Evolutionary conservation across 2,113 vertebrate species (phyloP).

Genomic region (Cyanoderma ruficeps): DNA sequence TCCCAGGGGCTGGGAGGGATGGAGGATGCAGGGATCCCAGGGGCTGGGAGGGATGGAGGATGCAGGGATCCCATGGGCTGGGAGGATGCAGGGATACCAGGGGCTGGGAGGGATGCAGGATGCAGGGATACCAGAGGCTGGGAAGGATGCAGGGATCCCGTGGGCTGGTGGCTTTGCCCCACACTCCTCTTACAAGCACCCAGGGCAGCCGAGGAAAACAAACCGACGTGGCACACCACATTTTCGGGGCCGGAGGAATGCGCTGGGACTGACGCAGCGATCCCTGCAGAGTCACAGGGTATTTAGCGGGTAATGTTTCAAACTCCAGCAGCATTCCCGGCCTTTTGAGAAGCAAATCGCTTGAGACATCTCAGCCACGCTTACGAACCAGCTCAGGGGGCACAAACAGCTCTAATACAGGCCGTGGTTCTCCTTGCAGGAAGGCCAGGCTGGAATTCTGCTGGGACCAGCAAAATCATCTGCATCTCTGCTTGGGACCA

Average conservation of each 20-base stretch:
- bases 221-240: not conserved
- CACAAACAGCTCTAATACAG: not conserved
- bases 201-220: not conserved
- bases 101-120: not conserved
- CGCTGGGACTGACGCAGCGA: not conserved
- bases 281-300: not conserved
- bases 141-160: not conserved
- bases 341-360: not conserved
- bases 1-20: not conserved
- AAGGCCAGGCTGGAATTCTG: not conserved
- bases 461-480: not conserved
- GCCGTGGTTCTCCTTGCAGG: not conserved
- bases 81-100: not conserved
- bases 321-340: not conserved
- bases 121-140: not conserved
- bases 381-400: not conserved
- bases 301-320: not conserved
- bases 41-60: not conserved
- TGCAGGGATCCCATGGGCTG: no score
- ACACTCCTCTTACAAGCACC: not conserved
- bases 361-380: not conserved
- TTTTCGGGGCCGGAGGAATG: rapidly evolving
- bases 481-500: not conserved
- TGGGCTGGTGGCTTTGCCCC: not conserved
- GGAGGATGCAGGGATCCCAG: not conserved